Evolutionary conservation across 2,888 invertebrate genomes (phyloP), one percentile per base, ranked within the genome.

Genomic region (Lacanobia wlatinum): DNA sequence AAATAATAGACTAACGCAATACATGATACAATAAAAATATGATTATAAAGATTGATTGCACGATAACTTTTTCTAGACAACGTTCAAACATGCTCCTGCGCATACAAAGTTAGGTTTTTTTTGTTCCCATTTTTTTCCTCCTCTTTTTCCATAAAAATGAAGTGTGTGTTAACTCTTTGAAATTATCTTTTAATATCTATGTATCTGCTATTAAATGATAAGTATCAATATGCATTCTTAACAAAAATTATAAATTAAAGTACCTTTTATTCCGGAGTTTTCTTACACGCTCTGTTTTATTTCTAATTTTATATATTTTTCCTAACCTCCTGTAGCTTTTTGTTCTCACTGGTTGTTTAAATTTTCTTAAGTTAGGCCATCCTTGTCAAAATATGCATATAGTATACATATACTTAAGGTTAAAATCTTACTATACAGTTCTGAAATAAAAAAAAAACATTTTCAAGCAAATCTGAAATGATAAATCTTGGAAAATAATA

Each of bases 21-120:
- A 72, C 18, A 62, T n/a, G 50, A 53, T 56, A 82, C 62, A 73
- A 76, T 76, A 83, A 83, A 84, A 73, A 48, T 70, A 74, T 66
- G 75, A 61, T 76, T 78, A 53, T 40, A 67, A 60, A 75, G 74
- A 85, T 83, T 72, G 61, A 82, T 78, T 75, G 77, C 77, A 50
- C 56, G 79, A 84, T 82, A 83, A 69, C 56, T 78, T 81, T 73
- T 70, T 75, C 74, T 72, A 65, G 50, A 72, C 56, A 73, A 65
- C 59, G 61, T 52, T 71, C 43, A 83, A 71, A 59, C 67, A 64
- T 79, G 78, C 55, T 77, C 77, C 50, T 76, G 62, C 60, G 61
- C 70, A 74, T 58, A 60, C 70, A 64, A 46, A 55, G 74, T 73
- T 28, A 23, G 16, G 16, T 58, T 76, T 80, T 67, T 80, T 78